These are phyloP conservation scores for Hycleus cichorii DNA, from an alignment of 1,140 invertebrate genomes.

Conservation along the genomic window DNA sequence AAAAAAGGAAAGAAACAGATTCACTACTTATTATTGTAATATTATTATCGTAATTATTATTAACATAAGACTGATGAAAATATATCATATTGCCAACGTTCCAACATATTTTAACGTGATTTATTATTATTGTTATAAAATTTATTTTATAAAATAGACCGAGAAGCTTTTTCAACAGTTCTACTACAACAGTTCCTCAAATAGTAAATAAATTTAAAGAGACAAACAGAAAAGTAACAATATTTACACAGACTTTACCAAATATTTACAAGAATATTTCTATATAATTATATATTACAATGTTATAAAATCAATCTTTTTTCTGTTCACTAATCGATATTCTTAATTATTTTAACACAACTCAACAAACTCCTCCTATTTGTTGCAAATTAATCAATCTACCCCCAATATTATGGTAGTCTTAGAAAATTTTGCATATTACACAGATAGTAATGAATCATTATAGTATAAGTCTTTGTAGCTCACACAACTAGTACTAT, in stretches of 20 bases:
- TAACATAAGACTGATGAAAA: constrained; percentile 35
- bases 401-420: too few relatives aligned
- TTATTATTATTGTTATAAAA: constrained; percentile 18
- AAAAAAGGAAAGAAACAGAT: background rate
- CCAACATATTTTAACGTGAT: constrained; percentile 32
- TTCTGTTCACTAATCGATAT: constrained; percentile 17
- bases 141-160: too few relatives aligned
- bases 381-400: too few relatives aligned
- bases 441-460: too few relatives aligned
- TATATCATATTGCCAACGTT: constrained; percentile 41
- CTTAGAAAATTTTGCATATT: too few relatives aligned
- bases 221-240: constrained; percentile 17
- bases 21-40: background rate
- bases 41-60: background rate
- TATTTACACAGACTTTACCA: constrained; percentile 39
- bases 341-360: constrained; percentile 1
- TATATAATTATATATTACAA: constrained; percentile 17
- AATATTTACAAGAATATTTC: constrained; percentile 32
- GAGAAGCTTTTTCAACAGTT: constrained; percentile 16
- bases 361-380: too few relatives aligned
- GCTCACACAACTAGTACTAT: too few relatives aligned
- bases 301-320: constrained; percentile 32
- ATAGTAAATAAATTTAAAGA: too few relatives aligned
- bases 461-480: too few relatives aligned
- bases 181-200: constrained; percentile 33